Conservation (phyloP, 2,888 invertebrate species). For the Netelia virgata region DNA sequence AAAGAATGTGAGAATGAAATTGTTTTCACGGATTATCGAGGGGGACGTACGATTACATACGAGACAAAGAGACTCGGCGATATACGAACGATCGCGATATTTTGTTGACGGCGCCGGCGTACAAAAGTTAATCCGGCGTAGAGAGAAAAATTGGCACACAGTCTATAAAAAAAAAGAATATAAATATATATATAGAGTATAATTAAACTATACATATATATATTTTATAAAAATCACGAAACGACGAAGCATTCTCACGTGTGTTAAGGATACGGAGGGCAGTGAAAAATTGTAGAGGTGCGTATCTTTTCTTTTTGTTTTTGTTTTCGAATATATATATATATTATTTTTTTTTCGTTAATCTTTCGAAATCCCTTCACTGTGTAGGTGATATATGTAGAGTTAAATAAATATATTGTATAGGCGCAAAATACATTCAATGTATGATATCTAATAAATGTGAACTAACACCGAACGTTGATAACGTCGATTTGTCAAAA, state of each 20-base stretch:
- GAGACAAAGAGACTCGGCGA: neutral
- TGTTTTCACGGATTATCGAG: neutral
- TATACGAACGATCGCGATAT: slow-evolving; percentile 4
- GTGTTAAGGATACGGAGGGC: slow-evolving; percentile 20
- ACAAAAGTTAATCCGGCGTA: slow-evolving; percentile 20
- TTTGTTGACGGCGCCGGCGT: slow-evolving; percentile 32
- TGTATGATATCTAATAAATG: slow-evolving; percentile 73
- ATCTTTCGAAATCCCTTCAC: slow-evolving; percentile 67
- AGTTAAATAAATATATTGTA: slow-evolving; percentile 66
- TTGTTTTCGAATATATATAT: slow-evolving; percentile 50
- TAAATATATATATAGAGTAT: slow-evolving; percentile 57
- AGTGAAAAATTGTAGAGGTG: slow-evolving; percentile 9
- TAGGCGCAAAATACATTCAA: slow-evolving; percentile 69
- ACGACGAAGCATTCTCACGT: slow-evolving; percentile 44
- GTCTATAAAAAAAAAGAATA: slow-evolving; percentile 40
- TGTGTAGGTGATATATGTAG: slow-evolving; percentile 66
- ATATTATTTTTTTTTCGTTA: slow-evolving; percentile 46
- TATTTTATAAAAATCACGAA: slow-evolving; percentile 62
- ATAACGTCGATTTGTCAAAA: neutral
- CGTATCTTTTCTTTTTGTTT: slow-evolving; percentile 45
- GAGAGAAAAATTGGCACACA: slow-evolving; percentile 11
- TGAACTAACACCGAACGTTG: slow-evolving; percentile 55
- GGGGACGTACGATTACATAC: neutral
- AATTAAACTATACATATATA: slow-evolving; percentile 61
- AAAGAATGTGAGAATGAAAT: slow-evolving; percentile 18